Conservation (phyloP, 1,140 invertebrate species). For the Anoplolepis gracilipes region DNA sequence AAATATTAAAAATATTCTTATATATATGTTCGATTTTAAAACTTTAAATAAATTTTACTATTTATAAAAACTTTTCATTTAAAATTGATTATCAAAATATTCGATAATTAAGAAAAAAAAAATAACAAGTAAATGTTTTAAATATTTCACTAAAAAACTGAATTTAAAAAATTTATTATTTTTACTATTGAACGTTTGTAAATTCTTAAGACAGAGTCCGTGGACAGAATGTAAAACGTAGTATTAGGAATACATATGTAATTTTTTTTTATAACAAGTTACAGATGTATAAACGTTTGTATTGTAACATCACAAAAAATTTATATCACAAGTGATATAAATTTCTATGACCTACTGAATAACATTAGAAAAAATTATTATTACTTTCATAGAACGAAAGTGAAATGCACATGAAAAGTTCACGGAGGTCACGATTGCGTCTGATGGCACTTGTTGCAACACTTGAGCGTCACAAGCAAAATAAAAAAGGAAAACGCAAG, state of each 20-base stretch:
- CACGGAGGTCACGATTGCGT: not conserved
- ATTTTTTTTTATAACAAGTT: slow-evolving; percentile 17
- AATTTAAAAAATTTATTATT: slow-evolving; percentile 18
- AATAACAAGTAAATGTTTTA: not conserved
- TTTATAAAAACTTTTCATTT: not conserved
- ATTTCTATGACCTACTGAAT: not conserved
- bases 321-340: not conserved
- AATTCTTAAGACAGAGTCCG: not conserved
- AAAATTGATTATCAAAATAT: too few species aligned
- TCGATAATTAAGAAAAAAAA: not conserved
- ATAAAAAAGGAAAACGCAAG: not conserved
- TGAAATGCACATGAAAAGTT: not conserved
- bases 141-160: not conserved
- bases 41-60: not conserved
- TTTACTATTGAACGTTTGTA: not conserved
- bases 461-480: not conserved
- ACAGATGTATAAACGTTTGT: not conserved
- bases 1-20: not conserved
- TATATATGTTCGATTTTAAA: not conserved
- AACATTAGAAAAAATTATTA: not conserved
- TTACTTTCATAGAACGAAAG: not conserved
- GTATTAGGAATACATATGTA: not conserved
- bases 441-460: slow-evolving; percentile 10
- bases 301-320: not conserved
- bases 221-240: not conserved